Evolutionary conservation across 2,888 invertebrate genomes (phyloP).

Genomic region (Phaonia tiefii): DNA sequence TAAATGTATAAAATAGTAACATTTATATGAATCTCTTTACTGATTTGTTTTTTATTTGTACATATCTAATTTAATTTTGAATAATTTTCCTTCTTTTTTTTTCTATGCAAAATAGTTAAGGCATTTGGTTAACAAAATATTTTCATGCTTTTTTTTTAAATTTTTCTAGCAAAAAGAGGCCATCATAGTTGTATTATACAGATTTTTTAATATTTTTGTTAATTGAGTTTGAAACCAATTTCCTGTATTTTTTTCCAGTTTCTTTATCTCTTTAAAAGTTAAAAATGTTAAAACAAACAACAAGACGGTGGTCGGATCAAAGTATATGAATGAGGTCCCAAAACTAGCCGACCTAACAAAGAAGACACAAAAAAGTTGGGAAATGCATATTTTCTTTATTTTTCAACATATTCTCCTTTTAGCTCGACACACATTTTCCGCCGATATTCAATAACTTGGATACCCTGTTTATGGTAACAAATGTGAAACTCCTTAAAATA

Average conservation of each 20-base stretch:
- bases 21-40: conserved; percentile 8
- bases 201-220: not conserved
- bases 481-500: too few relatives aligned
- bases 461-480: too few relatives aligned
- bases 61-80: not conserved
- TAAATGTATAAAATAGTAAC: conserved; percentile 28
- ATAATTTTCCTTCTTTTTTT: conserved; percentile 14
- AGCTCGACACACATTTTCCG: too few relatives aligned
- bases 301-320: too few relatives aligned
- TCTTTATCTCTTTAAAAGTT: too few relatives aligned
- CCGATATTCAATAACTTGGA: too few relatives aligned
- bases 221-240: conserved; percentile 35
- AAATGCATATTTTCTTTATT: too few relatives aligned
- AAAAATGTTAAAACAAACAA: too few relatives aligned
- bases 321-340: too few relatives aligned
- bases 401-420: too few relatives aligned
- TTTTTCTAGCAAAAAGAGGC: conserved; percentile 25
- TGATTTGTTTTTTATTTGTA: conserved; percentile 55
- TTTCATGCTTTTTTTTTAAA: not conserved
- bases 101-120: conserved; percentile 56
- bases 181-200: conserved; percentile 1
- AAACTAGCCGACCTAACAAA: too few relatives aligned
- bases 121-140: conserved; percentile 26
- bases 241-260: not conserved
- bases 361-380: too few relatives aligned